These are phyloP conservation scores for Mesembrinibis cayennensis DNA, from an alignment of 2,113 vertebrate species.

Conservation along the genomic window DNA sequence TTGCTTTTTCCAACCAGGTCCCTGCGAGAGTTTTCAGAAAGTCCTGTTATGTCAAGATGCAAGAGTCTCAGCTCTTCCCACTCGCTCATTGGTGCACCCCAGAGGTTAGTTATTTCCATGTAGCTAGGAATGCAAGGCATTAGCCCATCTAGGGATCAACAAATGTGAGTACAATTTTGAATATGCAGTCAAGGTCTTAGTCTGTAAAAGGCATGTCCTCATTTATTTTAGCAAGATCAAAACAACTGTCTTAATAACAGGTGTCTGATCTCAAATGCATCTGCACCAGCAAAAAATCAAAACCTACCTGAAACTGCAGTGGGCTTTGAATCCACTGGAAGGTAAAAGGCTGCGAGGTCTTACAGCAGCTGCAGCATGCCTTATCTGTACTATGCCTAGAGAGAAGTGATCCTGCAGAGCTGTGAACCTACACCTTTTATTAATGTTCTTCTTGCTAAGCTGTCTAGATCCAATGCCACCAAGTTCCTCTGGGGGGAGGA, in stretches of 20 bases:
- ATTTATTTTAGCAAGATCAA: neutral
- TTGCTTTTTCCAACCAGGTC: constrained; percentile 55
- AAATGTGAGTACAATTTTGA: neutral
- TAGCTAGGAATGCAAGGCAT: neutral
- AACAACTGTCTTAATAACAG: neutral
- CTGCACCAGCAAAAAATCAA: neutral
- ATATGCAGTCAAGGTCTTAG: neutral
- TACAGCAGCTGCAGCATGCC: neutral
- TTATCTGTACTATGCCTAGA: neutral
- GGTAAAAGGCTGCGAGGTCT: neutral
- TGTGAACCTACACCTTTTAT: neutral
- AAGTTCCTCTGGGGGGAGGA: neutral
- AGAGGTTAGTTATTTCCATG: constrained; percentile 67
- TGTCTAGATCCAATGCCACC: neutral
- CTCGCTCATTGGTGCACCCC: constrained; percentile 42
- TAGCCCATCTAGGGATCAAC: neutral
- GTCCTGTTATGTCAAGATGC: constrained; percentile 68
- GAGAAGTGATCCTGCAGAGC: neutral
- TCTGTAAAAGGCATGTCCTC: neutral
- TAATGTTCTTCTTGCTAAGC: neutral
- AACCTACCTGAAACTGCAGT: neutral
- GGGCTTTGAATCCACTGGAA: neutral
- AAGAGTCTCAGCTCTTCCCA: constrained; percentile 69
- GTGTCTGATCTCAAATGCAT: neutral
- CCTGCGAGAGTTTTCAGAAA: constrained; percentile 65